These are phyloP conservation scores for Zaprionus gabonicus DNA, from an alignment of 1,140 invertebrate genomes.

Conservation along the genomic window DNA sequence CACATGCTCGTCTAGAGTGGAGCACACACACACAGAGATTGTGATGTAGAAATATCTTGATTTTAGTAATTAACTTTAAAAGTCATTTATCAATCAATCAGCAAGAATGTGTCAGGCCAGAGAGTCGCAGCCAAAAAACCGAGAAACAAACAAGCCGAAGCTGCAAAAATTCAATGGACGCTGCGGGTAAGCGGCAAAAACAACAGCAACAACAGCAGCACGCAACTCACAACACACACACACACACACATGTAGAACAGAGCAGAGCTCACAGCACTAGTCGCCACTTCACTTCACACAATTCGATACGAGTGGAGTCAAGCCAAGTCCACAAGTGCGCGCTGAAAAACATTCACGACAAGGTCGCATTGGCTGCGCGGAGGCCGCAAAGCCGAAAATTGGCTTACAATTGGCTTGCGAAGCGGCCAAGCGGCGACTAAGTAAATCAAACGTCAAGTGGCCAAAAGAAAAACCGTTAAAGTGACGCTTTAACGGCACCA, in stretches of 20 bases:
- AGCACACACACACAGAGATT: constrained; percentile 4
- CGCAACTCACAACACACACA: constrained; percentile 9
- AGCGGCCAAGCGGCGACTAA: constrained; percentile 64
- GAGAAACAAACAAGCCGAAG: constrained; percentile 36
- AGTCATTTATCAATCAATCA: constrained; percentile 80
- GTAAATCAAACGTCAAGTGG: constrained; percentile 62
- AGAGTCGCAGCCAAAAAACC: constrained; percentile 34
- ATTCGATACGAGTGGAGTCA: constrained; percentile 17
- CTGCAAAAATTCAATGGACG: constrained; percentile 41
- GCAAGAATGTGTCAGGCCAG: constrained; percentile 65
- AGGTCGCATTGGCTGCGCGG: constrained; percentile 49
- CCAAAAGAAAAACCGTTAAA: constrained; percentile 40
- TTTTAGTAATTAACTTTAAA: constrained; percentile 73
- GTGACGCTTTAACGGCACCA: not conserved
- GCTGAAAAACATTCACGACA: constrained; percentile 67
- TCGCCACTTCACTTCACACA: constrained; percentile 17
- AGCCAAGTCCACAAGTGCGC: constrained; percentile 60
- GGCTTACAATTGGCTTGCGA: constrained; percentile 80
- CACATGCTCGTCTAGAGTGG: constrained; percentile 4
- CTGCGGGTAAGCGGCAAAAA: constrained; percentile 17
- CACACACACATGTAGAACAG: constrained; percentile 3
- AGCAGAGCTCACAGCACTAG: constrained; percentile 22
- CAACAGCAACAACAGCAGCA: constrained; percentile 20
- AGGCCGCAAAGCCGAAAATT: constrained; percentile 63
- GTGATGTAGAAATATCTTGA: constrained; percentile 39